Evolutionary conservation across 1,140 invertebrate genomes (phyloP), one percentile per base, ranked within the genome.

Genomic region (Aporrectodea caliginosa): DNA sequence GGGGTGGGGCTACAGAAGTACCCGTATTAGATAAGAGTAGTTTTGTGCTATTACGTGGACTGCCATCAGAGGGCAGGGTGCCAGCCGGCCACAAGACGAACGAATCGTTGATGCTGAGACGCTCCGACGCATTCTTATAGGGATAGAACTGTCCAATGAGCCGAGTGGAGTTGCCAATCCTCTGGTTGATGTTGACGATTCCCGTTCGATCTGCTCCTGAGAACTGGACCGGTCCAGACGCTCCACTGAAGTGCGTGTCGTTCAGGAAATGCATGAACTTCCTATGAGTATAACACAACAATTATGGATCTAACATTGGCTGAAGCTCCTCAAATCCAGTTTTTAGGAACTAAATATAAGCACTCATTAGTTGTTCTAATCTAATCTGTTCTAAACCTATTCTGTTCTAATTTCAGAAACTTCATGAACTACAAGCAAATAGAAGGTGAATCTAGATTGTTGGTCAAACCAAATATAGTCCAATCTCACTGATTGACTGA

Each of bases 201-300:
- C 92, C 92, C 72, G 91, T 89, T 34, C 93, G 88, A 0, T 93
- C 93, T 12, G 92, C 90, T 0, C 91, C 91, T 1, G 89, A 84
- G 85, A 95, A 95, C 79, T 90, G 90, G 1, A 95, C 92, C 43
- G 90, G 87, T 0, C 94, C 94, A 0, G 93, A 94, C 0, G 94
- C 92, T 1, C 94, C 94, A 33, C 91, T 84, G 84, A 94, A 95
- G 83, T 93, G 90, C 0, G 92, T 92, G 35, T 89, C 80, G 73
- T 87, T 88, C 29, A 91, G 84, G 35, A 89, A 85, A 6, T 88
- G 82, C 16, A 90, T 87, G 80, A 90, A 87, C 16, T 83, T 85
- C 34, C 90, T 91, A n/a, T n/a, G n/a, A n/a, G n/a, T n/a, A n/a
- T n/a, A 58, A 58, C 43, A 58, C 6, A 58, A 58, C 43, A 58